phyloP scores from a whole-genome alignment of 2,888 invertebrate genomes.

The Calameuta filiformis region DNA sequence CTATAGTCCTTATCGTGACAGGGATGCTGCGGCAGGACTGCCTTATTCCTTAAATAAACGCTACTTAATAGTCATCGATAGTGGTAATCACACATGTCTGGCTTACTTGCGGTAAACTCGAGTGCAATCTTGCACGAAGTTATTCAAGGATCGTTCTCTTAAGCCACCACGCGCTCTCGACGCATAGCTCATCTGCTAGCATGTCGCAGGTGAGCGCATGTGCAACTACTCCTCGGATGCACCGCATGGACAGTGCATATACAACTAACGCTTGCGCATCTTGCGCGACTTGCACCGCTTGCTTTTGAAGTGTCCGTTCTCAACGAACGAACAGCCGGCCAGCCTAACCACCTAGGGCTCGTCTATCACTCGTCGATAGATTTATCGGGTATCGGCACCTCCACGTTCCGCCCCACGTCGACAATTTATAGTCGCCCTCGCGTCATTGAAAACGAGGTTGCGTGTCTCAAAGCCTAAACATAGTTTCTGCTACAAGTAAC shows the following conservation, averaged over 20 bases:
- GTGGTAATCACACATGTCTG: conserved; percentile 26
- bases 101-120: conserved; percentile 23
- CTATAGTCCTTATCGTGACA: neutral
- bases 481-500: neutral
- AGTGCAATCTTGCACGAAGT: conserved; percentile 16
- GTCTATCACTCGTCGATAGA: conserved; percentile 57
- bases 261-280: conserved; percentile 3
- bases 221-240: neutral
- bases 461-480: conserved; percentile 4
- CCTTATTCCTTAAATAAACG: conserved; percentile 25
- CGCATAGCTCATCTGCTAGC: conserved; percentile 18
- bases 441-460: conserved; percentile 29
- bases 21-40: neutral
- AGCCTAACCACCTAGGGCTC: conserved; percentile 34
- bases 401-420: conserved; percentile 27
- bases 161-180: conserved; percentile 23
- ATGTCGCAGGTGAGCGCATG: conserved; percentile 3
- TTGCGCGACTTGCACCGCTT: neutral
- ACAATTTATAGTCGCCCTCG: conserved; percentile 46
- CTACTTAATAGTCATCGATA: conserved; percentile 32
- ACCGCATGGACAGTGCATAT: neutral
- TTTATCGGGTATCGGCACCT: conserved; percentile 60
- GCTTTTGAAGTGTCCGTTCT: neutral
- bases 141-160: neutral
- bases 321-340: conserved; percentile 1